phyloP scores from a whole-genome alignment of 2,888 invertebrate species.

The Phasia obesa region DNA sequence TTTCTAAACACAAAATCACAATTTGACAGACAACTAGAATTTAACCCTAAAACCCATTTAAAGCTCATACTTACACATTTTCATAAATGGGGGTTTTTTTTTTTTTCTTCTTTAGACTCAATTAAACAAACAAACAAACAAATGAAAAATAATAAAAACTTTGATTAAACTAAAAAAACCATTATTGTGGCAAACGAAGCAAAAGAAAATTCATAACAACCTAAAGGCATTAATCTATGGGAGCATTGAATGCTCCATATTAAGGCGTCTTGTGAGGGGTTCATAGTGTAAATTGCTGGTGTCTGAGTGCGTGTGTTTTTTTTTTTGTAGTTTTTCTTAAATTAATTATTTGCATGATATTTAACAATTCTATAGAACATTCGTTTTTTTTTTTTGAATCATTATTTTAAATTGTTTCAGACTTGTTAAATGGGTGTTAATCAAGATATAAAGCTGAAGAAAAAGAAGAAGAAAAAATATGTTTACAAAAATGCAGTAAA shows the following conservation, averaged over 20 bases:
- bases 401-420: conserved; percentile 30
- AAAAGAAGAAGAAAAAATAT: not conserved
- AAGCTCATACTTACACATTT: not conserved
- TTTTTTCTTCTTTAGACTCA: not conserved
- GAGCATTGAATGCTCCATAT: conserved; percentile 3
- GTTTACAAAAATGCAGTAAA: not conserved
- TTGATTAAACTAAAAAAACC: conserved; percentile 18
- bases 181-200: conserved; percentile 15
- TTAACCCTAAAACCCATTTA: conserved; percentile 46
- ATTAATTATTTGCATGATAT: conserved; percentile 51
- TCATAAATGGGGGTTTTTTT: not conserved
- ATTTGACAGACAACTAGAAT: conserved; percentile 3
- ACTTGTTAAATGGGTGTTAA: conserved; percentile 27
- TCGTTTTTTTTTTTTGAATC: not conserved
- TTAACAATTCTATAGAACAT: not conserved
- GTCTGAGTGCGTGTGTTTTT: not conserved
- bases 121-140: no score
- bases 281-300: conserved; percentile 1
- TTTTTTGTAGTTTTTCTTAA: not conserved
- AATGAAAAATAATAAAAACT: not conserved
- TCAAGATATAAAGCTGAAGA: not conserved
- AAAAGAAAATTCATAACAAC: conserved; percentile 20
- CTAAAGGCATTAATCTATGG: not conserved
- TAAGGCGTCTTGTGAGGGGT: not conserved
- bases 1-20: no score